phyloP scores from a whole-genome alignment of 35 echinoderm and acorn worm species.

The Hemicentrotus pulcherrimus region DNA sequence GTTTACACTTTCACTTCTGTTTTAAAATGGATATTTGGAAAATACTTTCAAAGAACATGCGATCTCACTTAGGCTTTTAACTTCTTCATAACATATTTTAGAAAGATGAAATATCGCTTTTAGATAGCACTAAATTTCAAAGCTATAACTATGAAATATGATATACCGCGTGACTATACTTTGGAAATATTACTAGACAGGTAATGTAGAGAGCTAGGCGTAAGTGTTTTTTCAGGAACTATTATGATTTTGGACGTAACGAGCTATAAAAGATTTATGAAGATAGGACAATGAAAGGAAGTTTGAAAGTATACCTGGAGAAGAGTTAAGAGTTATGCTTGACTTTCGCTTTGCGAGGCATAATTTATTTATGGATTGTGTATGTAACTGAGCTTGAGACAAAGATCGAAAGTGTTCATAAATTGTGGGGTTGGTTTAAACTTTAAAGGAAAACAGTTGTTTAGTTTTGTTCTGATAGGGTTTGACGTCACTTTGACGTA shows the following conservation, averaged over 20 bases:
- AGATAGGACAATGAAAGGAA: slow-evolving; percentile 9
- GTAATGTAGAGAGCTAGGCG: not conserved
- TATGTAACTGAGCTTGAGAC: not conserved
- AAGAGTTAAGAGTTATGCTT: not conserved
- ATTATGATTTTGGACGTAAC: not conserved
- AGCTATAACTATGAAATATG: not conserved
- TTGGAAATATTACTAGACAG: not conserved
- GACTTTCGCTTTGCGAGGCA: not conserved
- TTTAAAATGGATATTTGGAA: no score
- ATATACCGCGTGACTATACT: not conserved
- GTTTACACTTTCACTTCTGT: no score
- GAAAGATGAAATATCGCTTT: not conserved
- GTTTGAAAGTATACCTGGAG: not conserved
- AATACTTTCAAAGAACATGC: no score
- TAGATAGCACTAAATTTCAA: not conserved
- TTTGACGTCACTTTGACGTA: not conserved
- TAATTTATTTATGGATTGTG: not conserved
- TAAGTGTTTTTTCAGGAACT: slow-evolving; percentile 14
- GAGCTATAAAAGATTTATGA: not conserved
- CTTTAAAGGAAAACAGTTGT: not conserved
- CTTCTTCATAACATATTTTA: no score
- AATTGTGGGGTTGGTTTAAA: not conserved
- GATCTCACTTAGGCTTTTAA: no score
- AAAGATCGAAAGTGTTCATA: not conserved
- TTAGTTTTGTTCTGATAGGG: not conserved